A percentile compares a stretch with the other conserved stretches of the same genome.
Evolutionary conservation across 1,140 invertebrate species (phyloP).

Genomic region (Episyrphus balteatus): DNA sequence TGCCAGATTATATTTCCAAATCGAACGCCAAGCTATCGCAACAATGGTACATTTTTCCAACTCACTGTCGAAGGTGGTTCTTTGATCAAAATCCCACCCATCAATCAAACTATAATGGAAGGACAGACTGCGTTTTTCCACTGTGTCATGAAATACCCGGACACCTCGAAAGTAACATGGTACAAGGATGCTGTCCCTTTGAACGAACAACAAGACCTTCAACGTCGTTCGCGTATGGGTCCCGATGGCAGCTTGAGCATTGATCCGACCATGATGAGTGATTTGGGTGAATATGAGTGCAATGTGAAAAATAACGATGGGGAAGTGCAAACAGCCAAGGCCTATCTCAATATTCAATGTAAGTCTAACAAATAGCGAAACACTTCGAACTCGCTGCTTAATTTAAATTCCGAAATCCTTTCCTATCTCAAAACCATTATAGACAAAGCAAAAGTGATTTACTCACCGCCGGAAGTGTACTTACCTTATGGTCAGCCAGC

Average conservation of each 20-base stretch:
- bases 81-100: slow-evolving; percentile 53
- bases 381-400: not conserved
- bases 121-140: slow-evolving; percentile 70
- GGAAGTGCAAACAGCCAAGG: slow-evolving; percentile 70
- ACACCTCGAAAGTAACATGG: slow-evolving; percentile 52
- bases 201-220: slow-evolving; percentile 50
- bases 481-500: slow-evolving; percentile 82
- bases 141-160: slow-evolving; percentile 61
- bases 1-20: slow-evolving; percentile 82
- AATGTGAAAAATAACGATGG: slow-evolving; percentile 70
- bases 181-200: slow-evolving; percentile 55
- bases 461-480: slow-evolving; percentile 75
- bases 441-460: slow-evolving; percentile 89
- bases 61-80: slow-evolving; percentile 62
- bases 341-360: slow-evolving; percentile 93
- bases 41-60: slow-evolving; percentile 83
- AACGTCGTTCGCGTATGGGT: slow-evolving; percentile 46
- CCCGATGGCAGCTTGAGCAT: slow-evolving; percentile 67
- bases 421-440: not conserved
- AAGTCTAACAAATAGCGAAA: slow-evolving; percentile 34
- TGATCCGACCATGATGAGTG: slow-evolving; percentile 60
- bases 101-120: slow-evolving; percentile 80
- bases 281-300: slow-evolving; percentile 83
- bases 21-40: slow-evolving; percentile 63
- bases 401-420: not conserved